A percentile compares a stretch with the other conserved stretches of the same genome.
phyloP scores from a whole-genome alignment of 2,113 vertebrate species.

The Limnothrissa miodon region DNA sequence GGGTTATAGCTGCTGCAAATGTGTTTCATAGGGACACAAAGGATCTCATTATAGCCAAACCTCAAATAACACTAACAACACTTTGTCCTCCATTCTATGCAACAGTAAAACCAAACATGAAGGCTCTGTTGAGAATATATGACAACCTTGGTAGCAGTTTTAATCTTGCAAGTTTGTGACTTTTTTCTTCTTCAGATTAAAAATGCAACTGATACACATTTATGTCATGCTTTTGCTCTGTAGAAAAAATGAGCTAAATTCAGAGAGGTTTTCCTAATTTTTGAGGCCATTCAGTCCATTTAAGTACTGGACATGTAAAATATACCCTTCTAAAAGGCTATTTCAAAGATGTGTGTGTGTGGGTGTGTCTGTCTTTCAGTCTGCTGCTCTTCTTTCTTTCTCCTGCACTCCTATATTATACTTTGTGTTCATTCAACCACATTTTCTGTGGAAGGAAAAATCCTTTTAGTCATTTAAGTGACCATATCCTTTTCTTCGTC shows the following conservation, averaged over 20 bases:
- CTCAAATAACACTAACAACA: too few species aligned
- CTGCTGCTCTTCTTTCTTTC: not conserved
- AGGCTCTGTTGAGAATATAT: too few species aligned
- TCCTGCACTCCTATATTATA: not conserved
- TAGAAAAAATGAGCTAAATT: not conserved
- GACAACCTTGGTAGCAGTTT: not conserved
- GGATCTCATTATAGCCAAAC: too few species aligned
- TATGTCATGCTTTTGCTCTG: not conserved
- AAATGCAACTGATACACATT: too few species aligned
- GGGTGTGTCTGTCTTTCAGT: too few species aligned
- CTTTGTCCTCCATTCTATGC: too few species aligned
- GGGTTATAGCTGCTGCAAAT: too few species aligned
- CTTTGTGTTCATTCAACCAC: not conserved
- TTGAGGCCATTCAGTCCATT: not conserved
- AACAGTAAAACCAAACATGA: too few species aligned
- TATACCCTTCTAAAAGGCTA: not conserved
- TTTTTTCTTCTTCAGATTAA: too few species aligned
- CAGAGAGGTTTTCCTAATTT: not conserved
- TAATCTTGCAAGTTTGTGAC: too few species aligned
- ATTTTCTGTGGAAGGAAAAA: not conserved
- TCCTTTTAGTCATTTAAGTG: not conserved
- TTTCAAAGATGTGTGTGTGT: not conserved
- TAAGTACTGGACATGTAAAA: not conserved
- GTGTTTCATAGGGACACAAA: too few species aligned
- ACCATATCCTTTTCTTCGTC: not conserved